Evolutionary conservation across 2,888 invertebrate genomes (phyloP), one percentile per base, ranked within the genome.

Genomic region (Lasioglossum oenotherae): DNA sequence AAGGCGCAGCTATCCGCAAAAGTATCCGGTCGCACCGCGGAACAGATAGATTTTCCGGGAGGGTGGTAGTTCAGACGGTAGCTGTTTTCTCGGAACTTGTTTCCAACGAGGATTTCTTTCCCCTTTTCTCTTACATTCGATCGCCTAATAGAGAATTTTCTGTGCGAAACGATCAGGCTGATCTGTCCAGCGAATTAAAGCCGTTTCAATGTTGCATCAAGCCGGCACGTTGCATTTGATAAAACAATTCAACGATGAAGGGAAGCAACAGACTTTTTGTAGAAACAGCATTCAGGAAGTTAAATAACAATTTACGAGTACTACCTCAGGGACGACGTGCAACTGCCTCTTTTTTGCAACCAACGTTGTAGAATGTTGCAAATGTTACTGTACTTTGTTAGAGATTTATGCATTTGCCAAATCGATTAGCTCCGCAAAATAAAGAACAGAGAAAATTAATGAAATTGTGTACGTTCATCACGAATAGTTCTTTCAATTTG

Each of bases 11-110:
- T 71, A 41, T 71, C 14, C 71, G 41, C 71, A 71, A 71, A 71
- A 71, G 71, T 71, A 71, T 71, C 71, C 71, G 53, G 60, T 76
- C 35, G 38, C 75, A 57, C n/a, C 41, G 41, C 12, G 41, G 38
- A 71, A 38, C 10, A n/a, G n/a, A 41, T 41, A 41, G 69, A 71
- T 71, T 71, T 41, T 71, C 64, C 64, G 64, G 31, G 35, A 19
- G 64, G 31, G 10, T 35, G 64, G 31, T 64, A 64, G 31, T 64
- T 31, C 31, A 19, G 64, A 64, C 64, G 64, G 31, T 64, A 35
- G 31, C 16, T 31, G 31, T 64, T 35, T 19, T 64, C 14, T 35
- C 31, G 64, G 31, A 31, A 64, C 19, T 35, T 31, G 64, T 64
- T 64, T 64, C 64, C 31, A 64, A 19, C 31, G 27, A 31, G 27